Evolutionary conservation across 92 coral and sea anemone genomes (phyloP), one percentile per base, ranked within the genome.

Genomic region (Siderastrea radians): DNA sequence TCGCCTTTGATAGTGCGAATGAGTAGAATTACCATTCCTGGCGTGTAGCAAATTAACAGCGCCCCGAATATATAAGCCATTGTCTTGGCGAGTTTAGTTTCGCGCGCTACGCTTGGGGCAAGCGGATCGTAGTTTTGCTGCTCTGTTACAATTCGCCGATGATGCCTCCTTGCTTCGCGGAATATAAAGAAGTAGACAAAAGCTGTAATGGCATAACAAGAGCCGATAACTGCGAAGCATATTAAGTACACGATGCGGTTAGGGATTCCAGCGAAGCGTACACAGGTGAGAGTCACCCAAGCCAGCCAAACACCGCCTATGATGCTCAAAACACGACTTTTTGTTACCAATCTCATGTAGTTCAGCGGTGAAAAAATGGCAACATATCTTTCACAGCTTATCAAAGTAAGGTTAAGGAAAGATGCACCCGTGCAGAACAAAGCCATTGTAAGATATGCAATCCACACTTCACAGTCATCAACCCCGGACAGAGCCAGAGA

Each of bases 101-200:
- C 86, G 53, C 87, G 79, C 0, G 80, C 79, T 6, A 61, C 75
- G 38, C 69, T 62, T 6, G 77, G 65, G 0, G 78, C 77, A n/a
- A 54, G 54, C 7, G 85, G 82, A 43, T 80, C 84, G 62, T n/a
- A 79, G 87, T 47, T 50, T 17, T 80, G 77, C 47, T 80, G 85
- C 53, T 77, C 74, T 38, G 87, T 16, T 49, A 70, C 72, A 58
- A 83, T 83, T 53, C 59, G 17, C 16, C 80, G 70, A 19, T 72
- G 79, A 50, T 83, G 77, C 15, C 87, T 79, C 16, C 83, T 78
- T 6, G 93, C 90, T 55, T 81, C 85, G 6, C 87, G 82, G 69
- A 85, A 90, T 52, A 90, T 90, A 11, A 79, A 79, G 71, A 85
- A 72, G 82, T 90, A 90, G 46, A 90, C 80, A 59, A 90, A 57